phyloP scores from a whole-genome alignment of 2,797 vertebrate species.

The Cephalopachus bancanus region DNA sequence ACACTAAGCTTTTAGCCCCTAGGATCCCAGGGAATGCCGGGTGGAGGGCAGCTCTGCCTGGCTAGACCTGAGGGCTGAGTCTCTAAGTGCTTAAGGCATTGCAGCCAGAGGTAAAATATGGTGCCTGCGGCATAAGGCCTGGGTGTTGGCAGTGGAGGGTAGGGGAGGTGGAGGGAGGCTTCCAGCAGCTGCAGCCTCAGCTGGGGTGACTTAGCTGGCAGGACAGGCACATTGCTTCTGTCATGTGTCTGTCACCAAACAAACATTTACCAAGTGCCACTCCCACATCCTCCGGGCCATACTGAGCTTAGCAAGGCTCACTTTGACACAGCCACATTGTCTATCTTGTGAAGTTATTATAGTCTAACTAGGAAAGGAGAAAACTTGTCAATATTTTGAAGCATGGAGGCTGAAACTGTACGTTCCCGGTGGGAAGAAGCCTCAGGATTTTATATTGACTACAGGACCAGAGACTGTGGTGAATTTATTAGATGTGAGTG shows the following conservation, averaged over 20 bases:
- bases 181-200: background rate
- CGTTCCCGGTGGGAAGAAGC: background rate
- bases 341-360: background rate
- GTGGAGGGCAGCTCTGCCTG: background rate
- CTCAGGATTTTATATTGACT: background rate
- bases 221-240: background rate
- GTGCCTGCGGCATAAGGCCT: accelerated
- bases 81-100: background rate
- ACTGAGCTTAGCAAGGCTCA: background rate
- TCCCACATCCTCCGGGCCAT: background rate
- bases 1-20: background rate
- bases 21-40: background rate
- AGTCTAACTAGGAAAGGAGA: conserved; percentile 7
- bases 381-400: conserved; percentile 16
- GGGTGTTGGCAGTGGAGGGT: accelerated
- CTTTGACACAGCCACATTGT: background rate
- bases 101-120: background rate
- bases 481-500: background rate
- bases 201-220: background rate
- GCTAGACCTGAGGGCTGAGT: background rate
- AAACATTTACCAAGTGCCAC: background rate
- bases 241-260: background rate
- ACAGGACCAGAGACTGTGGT: background rate
- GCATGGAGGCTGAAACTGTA: background rate
- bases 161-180: background rate